phyloP scores from a whole-genome alignment of 92 coral and sea anemone genomes.

The Paramuricea clavata region DNA sequence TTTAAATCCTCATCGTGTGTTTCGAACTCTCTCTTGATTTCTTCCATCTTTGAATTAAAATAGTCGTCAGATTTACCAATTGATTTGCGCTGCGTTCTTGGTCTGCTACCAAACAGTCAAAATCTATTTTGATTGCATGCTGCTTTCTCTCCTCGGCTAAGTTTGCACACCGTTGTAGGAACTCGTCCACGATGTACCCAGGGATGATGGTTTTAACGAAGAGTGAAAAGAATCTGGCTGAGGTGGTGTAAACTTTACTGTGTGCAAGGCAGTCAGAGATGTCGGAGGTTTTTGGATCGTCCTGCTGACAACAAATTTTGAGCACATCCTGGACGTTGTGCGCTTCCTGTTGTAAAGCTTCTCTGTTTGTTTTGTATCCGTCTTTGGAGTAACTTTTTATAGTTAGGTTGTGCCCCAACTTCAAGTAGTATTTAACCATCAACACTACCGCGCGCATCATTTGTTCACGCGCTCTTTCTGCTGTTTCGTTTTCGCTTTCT shows the following conservation, averaged over 20 bases:
- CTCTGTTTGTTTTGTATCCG: not conserved
- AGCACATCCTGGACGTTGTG: constrained; percentile 1
- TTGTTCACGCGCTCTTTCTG: not conserved
- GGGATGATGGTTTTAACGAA: not conserved
- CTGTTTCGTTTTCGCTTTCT: not conserved
- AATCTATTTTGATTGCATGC: not conserved
- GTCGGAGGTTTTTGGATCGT: not conserved
- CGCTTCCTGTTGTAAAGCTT: constrained; percentile 3
- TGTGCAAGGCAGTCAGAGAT: constrained; percentile 11
- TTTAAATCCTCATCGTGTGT: not conserved
- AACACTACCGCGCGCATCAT: not conserved
- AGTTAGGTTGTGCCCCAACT: not conserved
- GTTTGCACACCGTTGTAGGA: not conserved
- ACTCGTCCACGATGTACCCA: not conserved
- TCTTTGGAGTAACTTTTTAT: not conserved
- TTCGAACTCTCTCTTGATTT: not conserved
- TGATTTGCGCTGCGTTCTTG: not conserved
- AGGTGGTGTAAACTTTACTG: constrained; percentile 18
- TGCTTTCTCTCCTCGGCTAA: not conserved
- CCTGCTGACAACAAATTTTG: not conserved
- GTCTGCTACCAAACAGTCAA: constrained; percentile 17
- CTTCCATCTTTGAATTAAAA: not conserved
- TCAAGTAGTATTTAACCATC: not conserved
- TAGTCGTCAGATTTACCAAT: not conserved
- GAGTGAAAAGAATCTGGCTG: constrained; percentile 3